Conservation (phyloP, 2,113 vertebrate species). For the Trochalopteron elliotii region DNA sequence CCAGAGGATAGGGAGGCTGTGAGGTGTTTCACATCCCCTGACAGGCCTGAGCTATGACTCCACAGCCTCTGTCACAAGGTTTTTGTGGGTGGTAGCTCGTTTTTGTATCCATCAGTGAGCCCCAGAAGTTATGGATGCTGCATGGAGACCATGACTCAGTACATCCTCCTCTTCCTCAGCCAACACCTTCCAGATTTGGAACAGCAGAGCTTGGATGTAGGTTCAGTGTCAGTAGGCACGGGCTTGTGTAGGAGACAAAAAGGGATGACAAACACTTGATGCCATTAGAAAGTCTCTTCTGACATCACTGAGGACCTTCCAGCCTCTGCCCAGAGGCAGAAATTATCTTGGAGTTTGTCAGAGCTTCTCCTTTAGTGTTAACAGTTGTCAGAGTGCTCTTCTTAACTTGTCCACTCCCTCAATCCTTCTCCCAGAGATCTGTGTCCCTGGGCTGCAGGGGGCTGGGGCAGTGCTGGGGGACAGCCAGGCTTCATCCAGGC, state of each 20-base stretch:
- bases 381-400: neutral
- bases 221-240: neutral
- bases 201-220: neutral
- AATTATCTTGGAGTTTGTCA: neutral
- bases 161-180: slow-evolving; percentile 1
- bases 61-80: neutral
- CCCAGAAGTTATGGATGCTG: neutral
- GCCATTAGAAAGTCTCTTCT: neutral
- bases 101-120: neutral
- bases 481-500: neutral
- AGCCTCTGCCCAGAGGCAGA: neutral
- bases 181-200: slow-evolving; percentile 57
- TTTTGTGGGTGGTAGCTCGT: slow-evolving; percentile 9
- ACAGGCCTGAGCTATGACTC: neutral
- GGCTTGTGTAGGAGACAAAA: slow-evolving; percentile 21
- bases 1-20: neutral
- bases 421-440: neutral
- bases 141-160: slow-evolving; percentile 6
- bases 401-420: neutral
- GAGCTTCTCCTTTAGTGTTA: neutral
- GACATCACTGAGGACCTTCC: neutral
- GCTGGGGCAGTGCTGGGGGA: neutral
- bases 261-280: neutral
- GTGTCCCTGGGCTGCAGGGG: neutral
- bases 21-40: neutral